phyloP scores from a whole-genome alignment of 2,113 vertebrate genomes.

The Peromyscus californicus region DNA sequence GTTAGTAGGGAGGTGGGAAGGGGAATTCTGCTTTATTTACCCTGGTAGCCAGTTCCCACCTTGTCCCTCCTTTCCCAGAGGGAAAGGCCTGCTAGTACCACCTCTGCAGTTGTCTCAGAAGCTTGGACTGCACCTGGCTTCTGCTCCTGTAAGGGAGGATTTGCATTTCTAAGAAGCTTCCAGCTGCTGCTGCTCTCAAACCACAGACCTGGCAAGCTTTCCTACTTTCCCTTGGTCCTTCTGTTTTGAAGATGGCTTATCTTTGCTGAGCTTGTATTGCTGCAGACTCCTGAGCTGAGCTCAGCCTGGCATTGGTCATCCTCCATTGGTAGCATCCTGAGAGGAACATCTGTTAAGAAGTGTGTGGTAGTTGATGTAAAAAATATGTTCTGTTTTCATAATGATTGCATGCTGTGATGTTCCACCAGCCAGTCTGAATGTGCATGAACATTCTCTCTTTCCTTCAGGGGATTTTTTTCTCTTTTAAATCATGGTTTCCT shows the following conservation, averaged over 20 bases:
- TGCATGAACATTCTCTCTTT: not conserved
- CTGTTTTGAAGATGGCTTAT: constrained; percentile 25
- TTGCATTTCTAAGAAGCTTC: not conserved
- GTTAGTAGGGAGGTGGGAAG: not conserved
- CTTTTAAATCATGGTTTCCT: not conserved
- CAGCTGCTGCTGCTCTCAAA: not conserved
- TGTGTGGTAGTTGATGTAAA: not conserved
- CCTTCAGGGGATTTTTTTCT: constrained; percentile 12
- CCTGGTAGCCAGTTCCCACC: not conserved
- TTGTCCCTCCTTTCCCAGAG: not conserved
- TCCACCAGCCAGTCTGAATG: not conserved
- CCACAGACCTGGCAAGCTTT: not conserved
- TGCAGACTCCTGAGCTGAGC: not conserved
- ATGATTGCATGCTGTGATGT: not conserved
- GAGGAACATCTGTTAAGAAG: not conserved
- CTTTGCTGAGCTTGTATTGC: not conserved
- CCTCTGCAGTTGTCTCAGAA: not conserved
- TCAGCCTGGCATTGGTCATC: not conserved
- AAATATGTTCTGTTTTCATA: constrained; percentile 16
- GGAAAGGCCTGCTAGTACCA: not conserved
- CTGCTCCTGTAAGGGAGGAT: not conserved
- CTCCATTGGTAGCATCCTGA: not conserved
- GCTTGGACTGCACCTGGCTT: no score
- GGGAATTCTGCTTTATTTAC: constrained; percentile 8
- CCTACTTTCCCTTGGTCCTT: not conserved